Conservation (phyloP, 2,113 vertebrate genomes). For the Actenoides lindsayi region DNA sequence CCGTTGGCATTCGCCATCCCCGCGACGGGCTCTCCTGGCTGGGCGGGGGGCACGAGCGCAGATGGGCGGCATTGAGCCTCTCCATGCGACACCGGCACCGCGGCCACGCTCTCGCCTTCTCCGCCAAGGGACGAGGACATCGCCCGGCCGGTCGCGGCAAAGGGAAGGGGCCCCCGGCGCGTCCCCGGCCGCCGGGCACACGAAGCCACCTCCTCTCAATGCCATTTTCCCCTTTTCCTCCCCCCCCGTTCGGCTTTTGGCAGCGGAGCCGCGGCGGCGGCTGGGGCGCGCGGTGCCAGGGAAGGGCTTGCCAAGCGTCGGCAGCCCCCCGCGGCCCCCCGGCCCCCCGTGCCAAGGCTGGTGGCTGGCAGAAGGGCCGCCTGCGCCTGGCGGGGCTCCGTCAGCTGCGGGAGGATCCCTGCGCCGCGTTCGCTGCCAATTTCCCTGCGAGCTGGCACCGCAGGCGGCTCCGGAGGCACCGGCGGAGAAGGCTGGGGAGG, state of each 20-base stretch:
- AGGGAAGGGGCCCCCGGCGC: not conserved
- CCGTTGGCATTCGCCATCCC: not conserved
- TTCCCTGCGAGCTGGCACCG: slow-evolving; percentile 69
- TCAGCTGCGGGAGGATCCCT: slow-evolving; percentile 73
- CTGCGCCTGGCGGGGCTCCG: slow-evolving; percentile 44
- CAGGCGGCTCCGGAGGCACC: slow-evolving; percentile 69
- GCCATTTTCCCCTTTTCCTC: not conserved
- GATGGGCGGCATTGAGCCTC: not conserved
- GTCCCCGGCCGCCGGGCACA: not conserved
- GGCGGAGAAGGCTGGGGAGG: slow-evolving; percentile 49
- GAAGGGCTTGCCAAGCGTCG: slow-evolving; percentile 38
- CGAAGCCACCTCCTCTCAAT: not conserved
- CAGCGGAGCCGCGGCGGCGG: not conserved
- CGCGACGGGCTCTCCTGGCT: rapidly evolving
- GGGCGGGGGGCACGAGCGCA: not conserved
- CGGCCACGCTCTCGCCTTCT: not conserved
- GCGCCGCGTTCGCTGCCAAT: slow-evolving; percentile 68
- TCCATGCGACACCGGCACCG: rapidly evolving
- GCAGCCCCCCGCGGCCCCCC: slow-evolving; percentile 21
- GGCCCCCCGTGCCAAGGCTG: slow-evolving; percentile 56
- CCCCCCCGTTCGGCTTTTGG: not conserved
- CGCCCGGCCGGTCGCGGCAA: not conserved
- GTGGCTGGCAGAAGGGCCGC: slow-evolving; percentile 71
- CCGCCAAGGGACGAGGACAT: rapidly evolving
- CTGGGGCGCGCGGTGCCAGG: not conserved